phyloP scores from a whole-genome alignment of 2,113 vertebrate species.

The Cariama cristata region DNA sequence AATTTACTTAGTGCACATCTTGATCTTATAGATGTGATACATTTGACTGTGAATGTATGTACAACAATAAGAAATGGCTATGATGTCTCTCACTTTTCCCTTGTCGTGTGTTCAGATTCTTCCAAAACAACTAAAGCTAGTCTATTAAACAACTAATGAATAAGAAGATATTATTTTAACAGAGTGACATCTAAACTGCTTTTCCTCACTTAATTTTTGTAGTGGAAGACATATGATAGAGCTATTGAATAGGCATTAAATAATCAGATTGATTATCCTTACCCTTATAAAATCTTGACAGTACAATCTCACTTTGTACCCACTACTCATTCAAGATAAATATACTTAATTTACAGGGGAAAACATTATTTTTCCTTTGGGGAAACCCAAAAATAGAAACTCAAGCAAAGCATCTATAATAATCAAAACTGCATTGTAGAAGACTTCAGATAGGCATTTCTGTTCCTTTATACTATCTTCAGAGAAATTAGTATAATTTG shows the following conservation, averaged over 20 bases:
- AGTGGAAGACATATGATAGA: background rate
- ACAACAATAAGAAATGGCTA: background rate
- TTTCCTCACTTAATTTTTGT: background rate
- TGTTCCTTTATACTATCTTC: background rate
- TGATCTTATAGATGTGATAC: background rate
- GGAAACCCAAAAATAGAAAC: background rate
- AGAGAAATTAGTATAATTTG: background rate
- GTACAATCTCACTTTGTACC: background rate
- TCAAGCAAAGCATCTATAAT: background rate
- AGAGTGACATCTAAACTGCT: background rate
- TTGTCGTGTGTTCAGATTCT: background rate
- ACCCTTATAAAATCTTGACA: background rate
- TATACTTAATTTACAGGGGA: background rate
- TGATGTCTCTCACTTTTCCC: background rate
- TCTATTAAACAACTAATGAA: background rate
- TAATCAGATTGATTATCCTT: background rate
- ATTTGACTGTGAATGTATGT: background rate
- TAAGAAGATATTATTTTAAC: background rate
- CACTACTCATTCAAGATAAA: background rate
- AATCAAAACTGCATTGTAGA: background rate
- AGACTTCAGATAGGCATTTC: background rate
- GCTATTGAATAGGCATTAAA: background rate
- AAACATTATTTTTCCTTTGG: background rate
- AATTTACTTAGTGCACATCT: background rate
- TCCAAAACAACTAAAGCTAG: background rate